Evolutionary conservation across 2,113 vertebrate genomes (phyloP).

Genomic region (Aythya baeri): DNA sequence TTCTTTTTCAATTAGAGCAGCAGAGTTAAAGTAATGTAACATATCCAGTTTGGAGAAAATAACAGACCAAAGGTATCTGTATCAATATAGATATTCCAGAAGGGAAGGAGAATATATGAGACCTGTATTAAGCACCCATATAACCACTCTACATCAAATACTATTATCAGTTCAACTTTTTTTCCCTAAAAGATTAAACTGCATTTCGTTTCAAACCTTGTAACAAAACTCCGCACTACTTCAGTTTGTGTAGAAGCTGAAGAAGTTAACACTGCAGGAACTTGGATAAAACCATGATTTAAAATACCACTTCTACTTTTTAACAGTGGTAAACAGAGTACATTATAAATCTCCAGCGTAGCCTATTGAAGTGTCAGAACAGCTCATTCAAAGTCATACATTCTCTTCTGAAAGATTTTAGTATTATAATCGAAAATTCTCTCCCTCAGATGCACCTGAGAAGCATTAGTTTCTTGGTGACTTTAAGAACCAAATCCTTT

Average conservation of each 20-base stretch:
- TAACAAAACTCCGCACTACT: background rate
- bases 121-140: background rate
- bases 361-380: slow-evolving; percentile 6
- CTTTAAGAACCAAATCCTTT: slow-evolving; percentile 60
- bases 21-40: background rate
- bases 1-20: slow-evolving; percentile 33
- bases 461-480: slow-evolving; percentile 57
- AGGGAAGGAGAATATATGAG: background rate
- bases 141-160: background rate
- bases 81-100: background rate
- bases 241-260: background rate
- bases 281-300: background rate
- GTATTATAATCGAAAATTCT: slow-evolving; percentile 18
- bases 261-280: background rate
- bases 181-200: background rate
- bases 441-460: slow-evolving; percentile 48
- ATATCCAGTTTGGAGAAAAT: background rate
- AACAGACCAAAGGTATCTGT: background rate
- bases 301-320: background rate
- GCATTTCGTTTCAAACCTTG: background rate
- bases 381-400: background rate
- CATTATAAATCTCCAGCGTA: background rate
- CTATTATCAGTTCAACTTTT: background rate
- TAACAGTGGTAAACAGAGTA: slow-evolving; percentile 17
- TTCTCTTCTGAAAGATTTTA: slow-evolving; percentile 21